phyloP scores from a whole-genome alignment of 2,888 invertebrate species.

The Caenorhabditis virilis region DNA sequence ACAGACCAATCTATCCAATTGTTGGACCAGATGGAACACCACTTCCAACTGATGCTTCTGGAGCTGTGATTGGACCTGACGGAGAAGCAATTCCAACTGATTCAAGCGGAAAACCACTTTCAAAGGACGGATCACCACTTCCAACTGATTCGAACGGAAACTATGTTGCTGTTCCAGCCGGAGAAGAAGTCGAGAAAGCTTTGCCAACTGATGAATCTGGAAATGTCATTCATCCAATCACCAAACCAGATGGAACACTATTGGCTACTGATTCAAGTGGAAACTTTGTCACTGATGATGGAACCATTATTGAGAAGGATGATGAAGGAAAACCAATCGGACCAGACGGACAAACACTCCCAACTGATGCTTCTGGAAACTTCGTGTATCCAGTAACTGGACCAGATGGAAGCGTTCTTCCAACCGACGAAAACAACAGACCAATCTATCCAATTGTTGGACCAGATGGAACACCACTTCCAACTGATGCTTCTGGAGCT shows the following conservation, averaged over 20 bases:
- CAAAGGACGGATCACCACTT: constrained; percentile 35
- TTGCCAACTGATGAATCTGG: constrained; percentile 32
- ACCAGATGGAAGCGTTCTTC: constrained; percentile 33
- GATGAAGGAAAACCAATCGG: constrained; percentile 26
- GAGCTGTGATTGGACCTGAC: constrained; percentile 36
- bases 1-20: constrained; percentile 18
- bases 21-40: constrained; percentile 32
- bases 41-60: constrained; percentile 34
- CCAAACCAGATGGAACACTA: constrained; percentile 38
- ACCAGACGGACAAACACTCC: constrained; percentile 30
- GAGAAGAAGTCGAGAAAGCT: constrained; percentile 10
- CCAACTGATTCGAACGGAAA: constrained; percentile 36
- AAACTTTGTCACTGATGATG: constrained; percentile 26
- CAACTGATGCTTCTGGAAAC: constrained; percentile 34
- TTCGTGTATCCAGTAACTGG: constrained; percentile 33
- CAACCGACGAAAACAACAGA: constrained; percentile 36
- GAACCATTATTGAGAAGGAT: constrained; percentile 22
- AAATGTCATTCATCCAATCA: constrained; percentile 21
- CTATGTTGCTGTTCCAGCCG: constrained; percentile 12
- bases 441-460: constrained; percentile 36
- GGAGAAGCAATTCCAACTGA: constrained; percentile 34
- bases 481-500: constrained; percentile 38
- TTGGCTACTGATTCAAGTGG: constrained; percentile 36
- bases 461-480: constrained; percentile 16
- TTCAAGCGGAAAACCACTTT: constrained; percentile 15